A percentile compares a stretch with the other conserved stretches of the same genome.
These are phyloP conservation scores for Beroe forskalii DNA, from an alignment of 37 sponge, comb jelly and placozoan genomes.

Conservation along the genomic window DNA sequence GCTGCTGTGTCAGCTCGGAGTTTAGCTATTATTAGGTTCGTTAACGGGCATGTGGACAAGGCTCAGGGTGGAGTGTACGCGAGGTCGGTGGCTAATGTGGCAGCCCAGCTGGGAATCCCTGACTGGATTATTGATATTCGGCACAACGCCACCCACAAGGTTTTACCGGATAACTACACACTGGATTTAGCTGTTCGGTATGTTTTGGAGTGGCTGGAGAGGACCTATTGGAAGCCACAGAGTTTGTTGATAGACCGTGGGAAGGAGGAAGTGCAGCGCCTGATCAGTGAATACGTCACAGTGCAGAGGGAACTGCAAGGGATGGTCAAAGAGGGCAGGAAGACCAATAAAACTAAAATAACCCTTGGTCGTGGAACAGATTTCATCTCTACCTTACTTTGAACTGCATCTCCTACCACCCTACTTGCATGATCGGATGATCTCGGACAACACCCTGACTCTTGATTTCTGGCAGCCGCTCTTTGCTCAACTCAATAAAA, in stretches of 20 bases:
- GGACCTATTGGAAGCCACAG: conserved; percentile 43
- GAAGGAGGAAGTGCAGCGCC: neutral
- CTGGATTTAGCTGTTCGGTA: neutral
- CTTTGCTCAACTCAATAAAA: neutral
- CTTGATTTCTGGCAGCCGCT: neutral
- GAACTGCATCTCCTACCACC: neutral
- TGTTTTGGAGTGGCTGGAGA: conserved; percentile 7
- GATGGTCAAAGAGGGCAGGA: neutral
- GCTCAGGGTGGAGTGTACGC: conserved; percentile 38
- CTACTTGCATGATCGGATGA: neutral
- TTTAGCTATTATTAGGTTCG: conserved; percentile 40
- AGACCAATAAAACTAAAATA: neutral
- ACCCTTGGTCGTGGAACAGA: neutral
- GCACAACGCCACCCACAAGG: conserved; percentile 57
- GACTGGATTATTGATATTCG: conserved; percentile 61
- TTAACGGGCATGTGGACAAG: conserved; percentile 17
- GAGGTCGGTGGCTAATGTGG: neutral
- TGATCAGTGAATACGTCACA: neutral
- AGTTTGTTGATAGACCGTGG: neutral
- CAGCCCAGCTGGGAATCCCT: conserved; percentile 3
- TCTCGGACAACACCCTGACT: neutral
- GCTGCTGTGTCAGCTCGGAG: neutral
- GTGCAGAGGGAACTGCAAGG: neutral
- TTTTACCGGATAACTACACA: neutral
- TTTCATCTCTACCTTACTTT: neutral